These are phyloP conservation scores for Nesometra sesokonis DNA, from an alignment of 35 echinoderm and acorn worm genomes.

Conservation along the genomic window DNA sequence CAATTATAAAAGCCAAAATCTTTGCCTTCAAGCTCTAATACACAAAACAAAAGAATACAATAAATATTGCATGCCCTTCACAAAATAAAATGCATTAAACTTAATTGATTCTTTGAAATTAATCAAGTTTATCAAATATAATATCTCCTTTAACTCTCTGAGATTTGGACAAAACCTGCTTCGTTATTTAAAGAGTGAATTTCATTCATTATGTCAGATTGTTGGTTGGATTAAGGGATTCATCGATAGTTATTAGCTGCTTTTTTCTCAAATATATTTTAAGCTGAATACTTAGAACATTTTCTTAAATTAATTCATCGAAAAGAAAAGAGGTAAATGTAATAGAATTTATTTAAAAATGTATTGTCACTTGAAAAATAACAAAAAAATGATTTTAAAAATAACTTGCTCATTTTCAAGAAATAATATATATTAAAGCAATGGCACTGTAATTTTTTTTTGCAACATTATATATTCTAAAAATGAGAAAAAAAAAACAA, in stretches of 20 bases:
- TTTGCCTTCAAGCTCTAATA: neutral
- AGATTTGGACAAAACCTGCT: neutral
- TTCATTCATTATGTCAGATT: neutral
- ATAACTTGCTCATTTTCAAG: too few species aligned
- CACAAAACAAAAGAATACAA: neutral
- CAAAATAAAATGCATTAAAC: neutral
- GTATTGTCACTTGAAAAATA: too few species aligned
- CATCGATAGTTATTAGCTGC: neutral
- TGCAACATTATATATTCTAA: too few species aligned
- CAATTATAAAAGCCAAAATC: too few species aligned
- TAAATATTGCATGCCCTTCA: neutral
- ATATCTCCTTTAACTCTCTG: neutral
- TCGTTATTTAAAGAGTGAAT: neutral
- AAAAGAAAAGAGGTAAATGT: too few species aligned
- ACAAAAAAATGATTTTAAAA: too few species aligned
- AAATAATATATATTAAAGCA: too few species aligned
- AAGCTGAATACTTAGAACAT: neutral
- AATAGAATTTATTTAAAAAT: too few species aligned
- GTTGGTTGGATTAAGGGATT: neutral
- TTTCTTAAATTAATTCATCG: neutral
- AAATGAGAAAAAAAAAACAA: too few species aligned
- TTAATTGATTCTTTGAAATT: neutral
- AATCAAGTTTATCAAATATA: neutral
- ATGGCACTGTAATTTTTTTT: too few species aligned
- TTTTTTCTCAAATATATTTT: neutral